Base-by-base conservation (phyloP, 2,113 vertebrate species). In the Pyxicephalus adspersus region DNA sequence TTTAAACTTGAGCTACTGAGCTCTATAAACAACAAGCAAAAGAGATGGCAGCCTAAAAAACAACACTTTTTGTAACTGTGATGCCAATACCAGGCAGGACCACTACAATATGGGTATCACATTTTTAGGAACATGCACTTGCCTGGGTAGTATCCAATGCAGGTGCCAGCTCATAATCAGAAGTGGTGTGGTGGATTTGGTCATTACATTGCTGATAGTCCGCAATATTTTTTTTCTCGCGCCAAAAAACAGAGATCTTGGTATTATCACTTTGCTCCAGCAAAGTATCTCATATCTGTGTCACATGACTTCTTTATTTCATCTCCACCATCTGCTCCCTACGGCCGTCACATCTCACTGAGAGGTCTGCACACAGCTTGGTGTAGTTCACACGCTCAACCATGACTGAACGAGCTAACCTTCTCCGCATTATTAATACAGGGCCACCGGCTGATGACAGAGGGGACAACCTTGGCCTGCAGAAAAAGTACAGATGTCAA, bases 311-410 rank as follows among this genome's bases (percentile, higher is more conserved):
- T 25, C 11, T 50, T 9, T 61, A 23, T 22, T 65, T 25, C 54
- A 45, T 45, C 77, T n/a, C 65, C 58, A 57, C 77, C 77, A 70
- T 79, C 77, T 79, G 77, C 77, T 79, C 68, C 60, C 7, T 34
- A 23, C 38, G 45, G 51, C 77, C 70, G 64, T 79, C 77, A 79
- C 29, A 57, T 38, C 70, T 28, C 45, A 28, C 70, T 4, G 31
- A 79, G 54, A 6, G 29, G 54, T 67, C 65, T 34, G 25, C 22
- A 16, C 22, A 55, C 22, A 17, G 50, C n/a, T 2, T 23, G 50
- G 34, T 31, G 31, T 52, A 51, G 38, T 80, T 72, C 67, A 72
- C 3, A 19, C 20, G 17, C 45, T 28, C 55, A n/a, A 20, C 60
- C n/a, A 25, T 64, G 67, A 80, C 64, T 72, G 67, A 61, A 73